phyloP scores from a whole-genome alignment of 2,888 invertebrate genomes.

The Pachymerium ferrugineum region DNA sequence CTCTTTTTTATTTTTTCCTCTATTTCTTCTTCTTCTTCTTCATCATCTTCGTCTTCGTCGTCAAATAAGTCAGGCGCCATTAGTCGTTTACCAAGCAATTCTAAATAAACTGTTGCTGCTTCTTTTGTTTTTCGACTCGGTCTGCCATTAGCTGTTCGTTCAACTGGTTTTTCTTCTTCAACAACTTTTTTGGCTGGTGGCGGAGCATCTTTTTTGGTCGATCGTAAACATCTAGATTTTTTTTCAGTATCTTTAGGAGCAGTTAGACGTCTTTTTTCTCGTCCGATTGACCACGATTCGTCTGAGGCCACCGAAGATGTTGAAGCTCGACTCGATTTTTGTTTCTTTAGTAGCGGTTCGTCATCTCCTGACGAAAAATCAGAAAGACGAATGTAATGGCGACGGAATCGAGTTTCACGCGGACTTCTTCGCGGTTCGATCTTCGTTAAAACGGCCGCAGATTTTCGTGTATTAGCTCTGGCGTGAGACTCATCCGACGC shows the following conservation, averaged over 20 bases:
- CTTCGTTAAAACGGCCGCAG: neutral
- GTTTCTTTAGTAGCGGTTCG: constrained; percentile 33
- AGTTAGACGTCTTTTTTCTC: neutral
- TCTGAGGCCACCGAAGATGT: neutral
- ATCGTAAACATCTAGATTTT: constrained; percentile 16
- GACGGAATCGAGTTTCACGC: neutral
- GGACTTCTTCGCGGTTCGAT: neutral
- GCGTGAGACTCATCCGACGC: neutral
- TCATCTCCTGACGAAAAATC: constrained; percentile 37
- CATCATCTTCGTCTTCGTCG: constrained; percentile 44
- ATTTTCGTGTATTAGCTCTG: too few species aligned
- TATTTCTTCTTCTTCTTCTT: neutral
- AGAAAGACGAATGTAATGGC: neutral
- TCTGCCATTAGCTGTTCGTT: constrained; percentile 32
- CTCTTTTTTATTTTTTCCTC: neutral
- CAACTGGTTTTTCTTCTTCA: constrained; percentile 15
- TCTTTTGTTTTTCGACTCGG: constrained; percentile 64
- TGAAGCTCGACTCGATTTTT: neutral
- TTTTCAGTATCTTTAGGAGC: constrained; percentile 1
- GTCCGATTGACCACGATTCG: constrained; percentile 2
- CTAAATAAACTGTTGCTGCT: constrained; percentile 68
- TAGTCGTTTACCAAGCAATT: constrained; percentile 63
- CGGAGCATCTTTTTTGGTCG: constrained; percentile 2
- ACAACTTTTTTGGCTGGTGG: constrained; percentile 30
- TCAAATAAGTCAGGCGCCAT: constrained; percentile 59